phyloP scores from a whole-genome alignment of 2,888 invertebrate species.

The Cephonodes hylas region DNA sequence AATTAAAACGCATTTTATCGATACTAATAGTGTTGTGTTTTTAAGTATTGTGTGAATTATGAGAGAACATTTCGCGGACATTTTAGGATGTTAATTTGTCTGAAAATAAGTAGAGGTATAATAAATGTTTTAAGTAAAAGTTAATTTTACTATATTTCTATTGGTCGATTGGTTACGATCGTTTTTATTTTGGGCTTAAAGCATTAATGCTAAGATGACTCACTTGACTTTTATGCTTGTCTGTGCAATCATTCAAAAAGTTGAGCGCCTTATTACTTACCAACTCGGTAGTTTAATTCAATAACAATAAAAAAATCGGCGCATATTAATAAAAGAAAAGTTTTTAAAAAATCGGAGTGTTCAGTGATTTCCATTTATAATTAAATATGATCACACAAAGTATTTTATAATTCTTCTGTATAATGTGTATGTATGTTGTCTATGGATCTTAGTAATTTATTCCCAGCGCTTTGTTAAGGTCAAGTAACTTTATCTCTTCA shows the following conservation, averaged over 20 bases:
- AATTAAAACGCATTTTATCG: too few species aligned
- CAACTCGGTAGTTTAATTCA: neutral
- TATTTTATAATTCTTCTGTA: slow-evolving; percentile 36
- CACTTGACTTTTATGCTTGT: slow-evolving; percentile 10
- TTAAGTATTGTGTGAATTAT: too few species aligned
- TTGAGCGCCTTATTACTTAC: neutral
- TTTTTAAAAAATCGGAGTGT: slow-evolving; percentile 29
- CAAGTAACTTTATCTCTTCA: neutral
- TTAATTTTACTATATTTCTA: neutral
- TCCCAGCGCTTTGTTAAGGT: neutral
- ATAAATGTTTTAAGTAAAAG: too few species aligned
- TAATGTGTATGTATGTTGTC: slow-evolving; percentile 22
- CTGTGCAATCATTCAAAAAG: neutral
- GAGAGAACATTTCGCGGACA: too few species aligned
- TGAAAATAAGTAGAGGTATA: neutral
- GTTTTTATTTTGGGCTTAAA: too few species aligned
- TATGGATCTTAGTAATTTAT: slow-evolving; percentile 3
- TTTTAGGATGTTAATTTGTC: neutral
- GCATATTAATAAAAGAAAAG: neutral
- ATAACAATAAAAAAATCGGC: neutral
- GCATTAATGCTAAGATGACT: neutral
- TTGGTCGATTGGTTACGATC: too few species aligned
- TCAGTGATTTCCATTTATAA: slow-evolving; percentile 31
- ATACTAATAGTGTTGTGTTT: too few species aligned
- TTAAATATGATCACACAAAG: slow-evolving; percentile 31